Percentiles rank a stretch among this genome's conserved stretches.
phyloP scores from a whole-genome alignment of 2,888 invertebrate species.

The Sarcophaga caerulescens region DNA sequence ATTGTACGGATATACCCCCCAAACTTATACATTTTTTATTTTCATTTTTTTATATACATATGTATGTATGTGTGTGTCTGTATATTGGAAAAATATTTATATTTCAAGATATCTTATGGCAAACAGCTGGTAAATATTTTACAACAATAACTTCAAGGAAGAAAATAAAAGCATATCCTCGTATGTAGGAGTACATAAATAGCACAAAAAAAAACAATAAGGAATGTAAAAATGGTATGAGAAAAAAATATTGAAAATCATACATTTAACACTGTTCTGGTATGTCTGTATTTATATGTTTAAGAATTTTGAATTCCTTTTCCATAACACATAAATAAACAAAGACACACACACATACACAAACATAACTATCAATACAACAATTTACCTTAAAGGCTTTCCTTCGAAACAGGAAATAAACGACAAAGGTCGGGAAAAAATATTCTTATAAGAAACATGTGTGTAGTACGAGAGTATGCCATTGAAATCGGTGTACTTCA shows the following conservation, averaged over 20 bases:
- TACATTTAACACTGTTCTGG: slow-evolving; percentile 35
- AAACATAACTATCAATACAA: slow-evolving; percentile 27
- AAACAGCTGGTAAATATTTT: slow-evolving; percentile 56
- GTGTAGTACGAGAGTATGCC: not conserved
- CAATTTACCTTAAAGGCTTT: slow-evolving; percentile 55
- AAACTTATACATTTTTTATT: not conserved
- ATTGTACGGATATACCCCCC: not conserved
- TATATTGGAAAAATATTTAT: slow-evolving; percentile 47
- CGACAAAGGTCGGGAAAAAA: too few relatives aligned
- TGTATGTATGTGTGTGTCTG: not conserved
- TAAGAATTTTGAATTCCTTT: slow-evolving; percentile 41
- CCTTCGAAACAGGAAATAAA: not conserved
- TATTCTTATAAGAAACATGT: not conserved
- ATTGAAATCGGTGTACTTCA: not conserved
- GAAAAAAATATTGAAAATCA: slow-evolving; percentile 14
- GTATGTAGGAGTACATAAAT: not conserved
- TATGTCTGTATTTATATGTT: slow-evolving; percentile 34
- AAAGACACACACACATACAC: not conserved
- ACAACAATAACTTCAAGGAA: slow-evolving; percentile 24
- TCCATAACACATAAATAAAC: not conserved
- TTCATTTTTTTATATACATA: not conserved
- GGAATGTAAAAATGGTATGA: not conserved
- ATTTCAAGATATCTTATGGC: slow-evolving; percentile 35
- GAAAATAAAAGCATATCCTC: not conserved
- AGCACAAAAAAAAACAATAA: not conserved